Evolutionary conservation across 1,140 invertebrate species (phyloP).

Genomic region (Tribolium castaneum): DNA sequence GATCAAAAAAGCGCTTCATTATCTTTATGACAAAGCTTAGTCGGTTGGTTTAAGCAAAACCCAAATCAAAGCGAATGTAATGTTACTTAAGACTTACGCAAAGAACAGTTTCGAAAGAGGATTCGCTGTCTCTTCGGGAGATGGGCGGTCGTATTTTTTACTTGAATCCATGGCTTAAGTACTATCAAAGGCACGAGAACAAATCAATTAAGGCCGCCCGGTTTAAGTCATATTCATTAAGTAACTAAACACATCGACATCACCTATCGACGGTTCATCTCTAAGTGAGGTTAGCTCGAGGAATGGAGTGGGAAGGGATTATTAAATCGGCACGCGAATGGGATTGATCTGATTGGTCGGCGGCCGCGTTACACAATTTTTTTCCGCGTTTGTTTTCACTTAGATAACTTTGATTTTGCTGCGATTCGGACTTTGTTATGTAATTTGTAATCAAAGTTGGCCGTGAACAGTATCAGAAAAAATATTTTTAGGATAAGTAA

Average conservation of each 20-base stretch:
- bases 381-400: background rate
- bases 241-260: slow-evolving; percentile 14
- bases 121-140: slow-evolving; percentile 64
- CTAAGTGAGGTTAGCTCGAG: slow-evolving; percentile 4
- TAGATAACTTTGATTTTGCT: background rate
- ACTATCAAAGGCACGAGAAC: slow-evolving; percentile 18
- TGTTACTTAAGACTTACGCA: slow-evolving; percentile 62
- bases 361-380: background rate
- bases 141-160: slow-evolving; percentile 65
- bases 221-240: slow-evolving; percentile 35
- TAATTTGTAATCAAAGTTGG: background rate
- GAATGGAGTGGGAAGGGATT: background rate
- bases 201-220: slow-evolving; percentile 1
- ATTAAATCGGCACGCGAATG: slow-evolving; percentile 6
- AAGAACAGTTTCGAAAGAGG: slow-evolving; percentile 64
- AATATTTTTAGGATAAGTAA: background rate
- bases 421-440: background rate
- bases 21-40: background rate
- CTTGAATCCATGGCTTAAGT: slow-evolving; percentile 62
- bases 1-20: background rate
- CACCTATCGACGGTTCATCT: slow-evolving; percentile 22
- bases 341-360: background rate
- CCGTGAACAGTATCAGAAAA: background rate
- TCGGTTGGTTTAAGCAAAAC: background rate
- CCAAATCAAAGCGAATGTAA: slow-evolving; percentile 5